Evolutionary conservation across 2,113 vertebrate species (phyloP).

Genomic region (Leptocoma aspasia): DNA sequence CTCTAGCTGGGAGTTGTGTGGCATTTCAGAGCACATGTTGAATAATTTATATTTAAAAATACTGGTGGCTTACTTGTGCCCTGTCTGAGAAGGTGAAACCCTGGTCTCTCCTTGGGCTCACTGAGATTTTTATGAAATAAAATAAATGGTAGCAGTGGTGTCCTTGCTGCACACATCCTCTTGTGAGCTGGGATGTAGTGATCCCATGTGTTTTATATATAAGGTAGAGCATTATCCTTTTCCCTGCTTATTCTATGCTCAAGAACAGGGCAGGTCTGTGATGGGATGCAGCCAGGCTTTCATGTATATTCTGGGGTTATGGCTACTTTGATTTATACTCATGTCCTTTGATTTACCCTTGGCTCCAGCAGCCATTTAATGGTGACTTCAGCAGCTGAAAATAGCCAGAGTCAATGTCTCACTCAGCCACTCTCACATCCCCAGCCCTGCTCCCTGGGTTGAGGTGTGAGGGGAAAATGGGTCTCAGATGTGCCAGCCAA

Average conservation of each 20-base stretch:
- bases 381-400: slow-evolving; percentile 50
- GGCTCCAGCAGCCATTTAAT: not conserved
- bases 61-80: not conserved
- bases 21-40: accelerated
- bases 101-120: not conserved
- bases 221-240: not conserved
- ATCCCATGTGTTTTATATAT: not conserved
- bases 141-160: not conserved
- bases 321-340: not conserved
- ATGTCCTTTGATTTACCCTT: not conserved
- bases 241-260: not conserved
- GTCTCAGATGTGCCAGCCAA: not conserved
- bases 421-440: not conserved
- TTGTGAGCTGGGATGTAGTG: not conserved
- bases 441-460: not conserved
- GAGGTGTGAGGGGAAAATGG: not conserved
- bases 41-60: not conserved
- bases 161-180: not conserved
- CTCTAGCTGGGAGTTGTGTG: not conserved
- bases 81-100: not conserved
- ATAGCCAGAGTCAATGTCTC: not conserved
- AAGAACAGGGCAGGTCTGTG: not conserved
- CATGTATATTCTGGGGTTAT: not conserved
- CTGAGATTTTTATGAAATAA: not conserved
- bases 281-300: not conserved